A percentile compares a stretch with the other conserved stretches of the same genome.
Evolutionary conservation across 2,113 vertebrate genomes (phyloP).

Genomic region (Hassar affinis): DNA sequence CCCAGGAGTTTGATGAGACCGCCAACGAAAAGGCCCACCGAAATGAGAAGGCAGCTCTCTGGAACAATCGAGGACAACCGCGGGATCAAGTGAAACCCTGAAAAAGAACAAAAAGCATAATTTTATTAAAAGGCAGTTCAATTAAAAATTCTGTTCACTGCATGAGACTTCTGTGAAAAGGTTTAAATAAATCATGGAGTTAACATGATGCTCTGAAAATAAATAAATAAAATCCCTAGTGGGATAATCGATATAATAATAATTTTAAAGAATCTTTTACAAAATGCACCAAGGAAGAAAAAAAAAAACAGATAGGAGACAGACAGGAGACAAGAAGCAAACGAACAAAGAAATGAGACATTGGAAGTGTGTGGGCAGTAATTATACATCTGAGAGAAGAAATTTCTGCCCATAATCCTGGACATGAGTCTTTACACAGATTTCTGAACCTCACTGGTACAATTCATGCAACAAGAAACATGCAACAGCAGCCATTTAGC

Average conservation of each 20-base stretch:
- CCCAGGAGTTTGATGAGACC: slow-evolving; percentile 88
- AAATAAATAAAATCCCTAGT: neutral
- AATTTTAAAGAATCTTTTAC: too few relatives aligned
- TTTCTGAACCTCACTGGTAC: neutral
- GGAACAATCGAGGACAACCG: slow-evolving; percentile 87
- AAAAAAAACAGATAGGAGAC: neutral
- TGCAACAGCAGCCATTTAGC: neutral
- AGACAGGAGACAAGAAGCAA: neutral
- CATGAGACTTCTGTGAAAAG: neutral
- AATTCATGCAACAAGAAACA: neutral
- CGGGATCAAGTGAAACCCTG: slow-evolving; percentile 94
- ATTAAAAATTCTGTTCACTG: neutral
- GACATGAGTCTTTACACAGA: neutral
- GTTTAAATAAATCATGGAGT: too few relatives aligned
- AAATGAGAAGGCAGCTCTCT: slow-evolving; percentile 94
- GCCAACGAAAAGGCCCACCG: slow-evolving; percentile 90
- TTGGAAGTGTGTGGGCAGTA: neutral
- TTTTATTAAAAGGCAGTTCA: neutral
- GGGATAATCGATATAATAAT: too few relatives aligned
- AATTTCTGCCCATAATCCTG: slow-evolving; percentile 6
- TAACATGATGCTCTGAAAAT: neutral
- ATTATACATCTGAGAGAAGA: slow-evolving; percentile 28
- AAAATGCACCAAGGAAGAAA: neutral
- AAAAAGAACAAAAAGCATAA: neutral
- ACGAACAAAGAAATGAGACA: neutral